Base-by-base conservation (phyloP, 2,888 invertebrate species). In the Hypomecis punctinalis region DNA sequence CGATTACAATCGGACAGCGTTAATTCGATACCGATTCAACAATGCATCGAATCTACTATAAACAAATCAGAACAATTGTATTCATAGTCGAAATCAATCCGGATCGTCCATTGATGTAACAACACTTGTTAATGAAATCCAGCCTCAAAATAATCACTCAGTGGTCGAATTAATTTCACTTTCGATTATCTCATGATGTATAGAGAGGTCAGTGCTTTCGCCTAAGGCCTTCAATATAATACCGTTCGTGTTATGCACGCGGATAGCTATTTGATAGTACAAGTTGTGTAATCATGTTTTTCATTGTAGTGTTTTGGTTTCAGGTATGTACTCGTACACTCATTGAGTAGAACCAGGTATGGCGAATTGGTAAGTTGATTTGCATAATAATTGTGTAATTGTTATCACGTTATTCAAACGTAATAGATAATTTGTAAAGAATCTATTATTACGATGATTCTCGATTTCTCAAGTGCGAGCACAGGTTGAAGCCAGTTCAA, bases 181-280 rank as follows among this genome's bases (percentile, higher is more conserved):
- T 91, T 92, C 89, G 84, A 86, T 90, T 86, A 85, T 85, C 79
- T 82, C 83, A 55, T 88, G 87, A 90, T 91, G 90, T 89, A 88
- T 84, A 82, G 84, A 79, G 85, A 83, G 91, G 91, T 91, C 90
- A 88, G 81, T 75, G 74, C 90, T 91, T 91, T 91, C 89, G 90
- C 88, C 84, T 68, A 76, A 68, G 85, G 89, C 87, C 66, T 74
- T 73, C 77, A 78, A 76, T 85, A 80, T 85, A 84, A 88, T 85
- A 80, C 76, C 70, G 75, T 73, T 77, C 76, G 73, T 79, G 75
- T 82, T 84, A 80, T 82, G 80, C 52, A 64, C 65, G 61, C 67
- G 59, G 62, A 67, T 63, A 61, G 64, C 59, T 51, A 59, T 65
- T 60, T 53, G 62, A 6, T 63, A 60, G 52, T 61, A 6, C 47